Evolutionary conservation across 2,888 invertebrate genomes (phyloP).

Genomic region (Caenorhabditis doughertyi): DNA sequence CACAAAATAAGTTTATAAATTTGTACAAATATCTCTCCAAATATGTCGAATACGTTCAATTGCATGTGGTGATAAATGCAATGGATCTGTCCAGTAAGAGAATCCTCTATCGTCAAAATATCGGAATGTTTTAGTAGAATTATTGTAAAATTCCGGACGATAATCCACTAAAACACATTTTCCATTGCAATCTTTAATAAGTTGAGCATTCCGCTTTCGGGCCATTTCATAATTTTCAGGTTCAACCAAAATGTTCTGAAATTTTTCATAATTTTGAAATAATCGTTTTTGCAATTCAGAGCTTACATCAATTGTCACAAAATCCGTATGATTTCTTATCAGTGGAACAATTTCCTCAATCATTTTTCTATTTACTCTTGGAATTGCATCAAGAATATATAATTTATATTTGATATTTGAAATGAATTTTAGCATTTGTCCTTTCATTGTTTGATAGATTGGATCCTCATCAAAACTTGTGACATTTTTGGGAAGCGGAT

Average conservation of each 20-base stretch:
- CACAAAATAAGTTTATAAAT: constrained; percentile 4
- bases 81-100: constrained; percentile 9
- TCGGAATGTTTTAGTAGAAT: constrained; percentile 6
- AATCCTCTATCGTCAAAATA: constrained; percentile 8
- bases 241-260: neutral
- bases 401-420: constrained; percentile 11
- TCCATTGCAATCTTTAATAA: neutral
- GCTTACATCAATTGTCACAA: constrained; percentile 3
- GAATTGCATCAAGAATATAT: constrained; percentile 9
- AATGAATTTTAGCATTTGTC: constrained; percentile 11
- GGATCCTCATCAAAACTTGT: neutral
- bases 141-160: constrained; percentile 3
- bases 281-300: neutral
- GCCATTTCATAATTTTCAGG: constrained; percentile 12
- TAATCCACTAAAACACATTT: constrained; percentile 17
- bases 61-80: constrained; percentile 44
- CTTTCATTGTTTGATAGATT: constrained; percentile 1
- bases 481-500: neutral
- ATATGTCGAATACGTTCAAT: constrained; percentile 45
- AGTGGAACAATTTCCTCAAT: neutral
- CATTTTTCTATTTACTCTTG: neutral
- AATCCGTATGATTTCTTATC: neutral
- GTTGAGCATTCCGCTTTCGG: constrained; percentile 1
- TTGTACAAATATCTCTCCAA: constrained; percentile 49
- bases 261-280: neutral